A percentile compares a stretch with the other conserved stretches of the same genome.
These are phyloP conservation scores for Antechinus flavipes DNA, from an alignment of 2,113 vertebrate genomes.

Conservation along the genomic window DNA sequence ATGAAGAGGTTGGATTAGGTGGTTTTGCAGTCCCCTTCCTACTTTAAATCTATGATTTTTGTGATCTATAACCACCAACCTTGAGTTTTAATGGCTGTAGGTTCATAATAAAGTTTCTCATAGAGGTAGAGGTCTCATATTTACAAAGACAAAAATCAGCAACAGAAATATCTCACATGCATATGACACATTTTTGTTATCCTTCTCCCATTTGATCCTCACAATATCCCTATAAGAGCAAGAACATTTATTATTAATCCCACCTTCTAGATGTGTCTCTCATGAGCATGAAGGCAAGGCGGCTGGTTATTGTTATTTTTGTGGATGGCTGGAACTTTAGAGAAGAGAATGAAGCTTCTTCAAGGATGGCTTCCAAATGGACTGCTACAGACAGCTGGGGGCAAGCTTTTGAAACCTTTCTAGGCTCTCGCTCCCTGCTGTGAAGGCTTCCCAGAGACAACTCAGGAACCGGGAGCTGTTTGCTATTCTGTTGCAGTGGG, in stretches of 20 bases:
- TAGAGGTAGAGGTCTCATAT: background rate
- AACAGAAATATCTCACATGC: background rate
- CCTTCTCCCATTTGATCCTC: background rate
- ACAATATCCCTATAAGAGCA: background rate
- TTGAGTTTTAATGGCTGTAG: background rate
- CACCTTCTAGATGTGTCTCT: background rate
- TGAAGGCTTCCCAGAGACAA: conserved; percentile 83
- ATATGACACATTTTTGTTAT: background rate
- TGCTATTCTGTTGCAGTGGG: conserved; percentile 81
- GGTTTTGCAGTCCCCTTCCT: background rate
- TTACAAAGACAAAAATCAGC: background rate
- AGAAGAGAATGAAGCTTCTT: conserved; percentile 53
- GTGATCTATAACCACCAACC: background rate
- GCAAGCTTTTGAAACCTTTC: conserved; percentile 87
- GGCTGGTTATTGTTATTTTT: background rate
- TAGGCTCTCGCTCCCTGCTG: conserved; percentile 86
- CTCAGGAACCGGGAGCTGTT: conserved; percentile 65
- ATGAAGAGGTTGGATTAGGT: background rate
- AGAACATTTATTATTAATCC: background rate
- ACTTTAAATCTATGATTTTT: background rate
- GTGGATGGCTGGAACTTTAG: conserved; percentile 64
- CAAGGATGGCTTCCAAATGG: conserved; percentile 76
- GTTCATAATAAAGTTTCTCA: background rate
- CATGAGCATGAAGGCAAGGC: background rate
- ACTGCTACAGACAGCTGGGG: conserved; percentile 82